These are phyloP conservation scores for Squalus acanthias DNA, from an alignment of 2,797 vertebrate genomes.

Conservation along the genomic window DNA sequence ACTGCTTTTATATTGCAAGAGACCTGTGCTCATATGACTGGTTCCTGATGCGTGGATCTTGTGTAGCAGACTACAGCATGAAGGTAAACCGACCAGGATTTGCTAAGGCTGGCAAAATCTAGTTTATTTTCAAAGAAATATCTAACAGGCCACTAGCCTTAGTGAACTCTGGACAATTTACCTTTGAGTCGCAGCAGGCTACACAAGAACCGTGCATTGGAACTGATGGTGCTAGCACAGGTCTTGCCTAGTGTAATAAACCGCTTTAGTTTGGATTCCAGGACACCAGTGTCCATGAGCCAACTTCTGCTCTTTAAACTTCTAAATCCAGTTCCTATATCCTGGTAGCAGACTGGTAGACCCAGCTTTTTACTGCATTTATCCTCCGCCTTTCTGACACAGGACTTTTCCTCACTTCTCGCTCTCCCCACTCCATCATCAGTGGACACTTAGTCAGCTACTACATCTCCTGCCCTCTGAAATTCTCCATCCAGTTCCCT, in stretches of 20 bases:
- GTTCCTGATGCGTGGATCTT: neutral
- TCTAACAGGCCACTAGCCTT: too few species aligned
- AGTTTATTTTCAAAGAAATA: too few species aligned
- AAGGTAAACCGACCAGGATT: neutral
- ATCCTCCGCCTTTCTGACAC: neutral
- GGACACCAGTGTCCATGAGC: too few species aligned
- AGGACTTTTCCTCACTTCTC: neutral
- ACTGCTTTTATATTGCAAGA: neutral
- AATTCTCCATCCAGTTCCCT: neutral
- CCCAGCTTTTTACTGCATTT: neutral
- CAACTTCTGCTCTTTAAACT: too few species aligned
- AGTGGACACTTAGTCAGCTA: neutral
- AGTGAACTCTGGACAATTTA: too few species aligned
- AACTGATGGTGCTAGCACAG: too few species aligned
- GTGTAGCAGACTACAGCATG: neutral
- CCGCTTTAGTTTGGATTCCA: too few species aligned
- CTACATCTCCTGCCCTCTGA: neutral
- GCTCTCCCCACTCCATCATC: neutral
- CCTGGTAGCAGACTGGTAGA: neutral
- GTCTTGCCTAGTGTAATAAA: too few species aligned
- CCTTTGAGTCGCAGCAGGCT: too few species aligned
- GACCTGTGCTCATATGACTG: neutral
- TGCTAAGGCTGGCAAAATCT: too few species aligned
- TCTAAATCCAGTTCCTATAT: neutral
- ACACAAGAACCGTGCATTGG: too few species aligned